These are phyloP conservation scores for Pipistrellus nathusii DNA, from an alignment of 2,797 vertebrate genomes.

Conservation along the genomic window DNA sequence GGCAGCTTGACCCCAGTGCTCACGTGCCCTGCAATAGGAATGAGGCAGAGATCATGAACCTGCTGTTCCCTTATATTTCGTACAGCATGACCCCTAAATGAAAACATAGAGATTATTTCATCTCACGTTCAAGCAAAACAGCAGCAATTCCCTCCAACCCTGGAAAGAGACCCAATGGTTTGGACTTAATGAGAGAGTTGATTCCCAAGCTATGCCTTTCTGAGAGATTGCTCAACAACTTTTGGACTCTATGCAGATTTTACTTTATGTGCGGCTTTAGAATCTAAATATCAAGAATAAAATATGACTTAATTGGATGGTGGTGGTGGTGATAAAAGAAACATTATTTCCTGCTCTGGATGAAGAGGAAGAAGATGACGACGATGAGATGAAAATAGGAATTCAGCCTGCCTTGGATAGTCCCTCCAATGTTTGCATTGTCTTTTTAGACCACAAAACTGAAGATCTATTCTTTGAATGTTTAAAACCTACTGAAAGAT, in stretches of 20 bases:
- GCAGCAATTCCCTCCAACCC: not conserved
- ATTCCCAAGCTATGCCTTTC: not conserved
- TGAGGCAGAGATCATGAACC: not conserved
- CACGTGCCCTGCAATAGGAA: not conserved
- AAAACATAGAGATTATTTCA: not conserved
- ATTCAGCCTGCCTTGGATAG: not conserved
- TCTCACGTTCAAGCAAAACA: not conserved
- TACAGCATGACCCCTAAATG: not conserved
- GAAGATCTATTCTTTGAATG: not conserved
- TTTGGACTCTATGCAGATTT: not conserved
- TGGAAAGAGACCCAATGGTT: not conserved
- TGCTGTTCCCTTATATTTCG: not conserved
- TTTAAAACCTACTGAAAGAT: not conserved
- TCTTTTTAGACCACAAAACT: not conserved
- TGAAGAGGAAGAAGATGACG: not conserved
- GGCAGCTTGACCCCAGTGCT: not conserved
- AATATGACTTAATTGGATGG: too few species aligned
- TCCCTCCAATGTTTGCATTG: not conserved
- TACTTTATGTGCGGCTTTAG: not conserved
- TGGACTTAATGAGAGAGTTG: not conserved
- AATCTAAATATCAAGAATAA: constrained; percentile 49
- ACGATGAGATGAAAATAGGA: not conserved
- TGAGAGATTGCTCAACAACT: constrained; percentile 37
- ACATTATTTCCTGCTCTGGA: too few species aligned
- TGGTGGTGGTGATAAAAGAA: too few species aligned